Evolutionary conservation across 2,797 vertebrate species (phyloP).

Genomic region (Garrulus glandarius): DNA sequence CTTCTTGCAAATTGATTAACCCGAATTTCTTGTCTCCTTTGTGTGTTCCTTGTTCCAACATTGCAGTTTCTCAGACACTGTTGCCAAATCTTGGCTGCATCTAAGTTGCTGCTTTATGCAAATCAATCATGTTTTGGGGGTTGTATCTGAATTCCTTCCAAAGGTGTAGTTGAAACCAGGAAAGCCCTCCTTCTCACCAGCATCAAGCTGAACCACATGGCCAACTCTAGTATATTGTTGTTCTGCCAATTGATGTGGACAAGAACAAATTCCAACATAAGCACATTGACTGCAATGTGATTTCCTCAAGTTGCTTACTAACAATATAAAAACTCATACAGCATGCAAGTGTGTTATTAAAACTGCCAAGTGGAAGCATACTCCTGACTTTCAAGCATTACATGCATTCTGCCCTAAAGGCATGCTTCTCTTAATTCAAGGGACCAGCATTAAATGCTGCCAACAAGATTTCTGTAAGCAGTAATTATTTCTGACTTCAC

Average conservation of each 20-base stretch:
- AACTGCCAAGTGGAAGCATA: constrained; percentile 42
- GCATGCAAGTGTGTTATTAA: background rate
- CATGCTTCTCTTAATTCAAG: constrained; percentile 1
- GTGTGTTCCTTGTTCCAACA: background rate
- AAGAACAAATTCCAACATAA: background rate
- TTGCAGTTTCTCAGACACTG: background rate
- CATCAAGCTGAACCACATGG: background rate
- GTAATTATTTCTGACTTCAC: constrained; percentile 44
- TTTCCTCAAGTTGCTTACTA: constrained; percentile 40
- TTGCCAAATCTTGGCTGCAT: background rate
- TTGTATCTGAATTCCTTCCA: background rate
- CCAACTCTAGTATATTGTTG: background rate
- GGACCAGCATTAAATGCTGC: constrained; percentile 37
- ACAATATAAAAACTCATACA: background rate
- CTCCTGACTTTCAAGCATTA: constrained; percentile 8
- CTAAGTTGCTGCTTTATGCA: background rate
- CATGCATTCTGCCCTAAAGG: constrained; percentile 7
- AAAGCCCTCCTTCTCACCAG: background rate
- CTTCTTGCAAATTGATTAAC: background rate
- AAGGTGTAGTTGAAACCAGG: background rate
- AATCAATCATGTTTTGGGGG: background rate
- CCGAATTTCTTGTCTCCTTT: background rate
- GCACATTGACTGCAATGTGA: constrained; percentile 37
- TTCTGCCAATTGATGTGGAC: background rate
- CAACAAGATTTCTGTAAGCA: constrained; percentile 27